Base-by-base conservation (phyloP, 1,140 invertebrate genomes). In the Dermatophagoides farinae region DNA sequence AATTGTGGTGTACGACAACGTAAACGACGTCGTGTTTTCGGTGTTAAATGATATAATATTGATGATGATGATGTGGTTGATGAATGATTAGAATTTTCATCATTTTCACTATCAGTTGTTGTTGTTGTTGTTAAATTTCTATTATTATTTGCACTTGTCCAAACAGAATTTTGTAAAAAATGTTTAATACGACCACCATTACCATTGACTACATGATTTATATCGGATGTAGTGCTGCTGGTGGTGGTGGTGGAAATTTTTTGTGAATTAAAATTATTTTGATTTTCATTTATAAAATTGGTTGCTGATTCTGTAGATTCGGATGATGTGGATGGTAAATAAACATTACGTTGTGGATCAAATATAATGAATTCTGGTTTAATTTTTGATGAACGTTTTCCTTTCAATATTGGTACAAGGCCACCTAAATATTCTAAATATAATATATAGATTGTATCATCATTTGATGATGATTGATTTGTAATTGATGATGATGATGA, bases 301-400 rank as follows among this genome's bases (percentile, higher is more conserved):
- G 31, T 4, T 31, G 31, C 31, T 57, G 16, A 14, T 11, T 1
- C 5, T 14, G 1, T 18, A 12, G 31, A 14, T 2, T 16, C n/a
- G n/a, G n/a, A n/a, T n/a, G n/a, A n/a, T n/a, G n/a, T n/a, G 6
- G 22, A 6, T 20, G 10, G 12, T 18, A 20, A 9, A 1, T 14
- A 12, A 47, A 11, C 20, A 46, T 51, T 49, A 14, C 11, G 44
- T 37, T 92, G 86, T 0, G 92, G 92, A 75, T 97, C 88, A 69
- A 87, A 97, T 66, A 98, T 97, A 38, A 97, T 86, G 73, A 98
- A 98, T 71, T 97, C 93, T 0, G 95, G 93, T 51, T 90, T 78
- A 52, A 98, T 86, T 75, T 97, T 97, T 69, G 89, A 95, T 6
- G 87, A 93, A 58, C 91, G 75, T 68, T 93, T 88, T 16, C 92